These are phyloP conservation scores for Pterostichus niger DNA, from an alignment of 2,888 invertebrate species.

Conservation along the genomic window DNA sequence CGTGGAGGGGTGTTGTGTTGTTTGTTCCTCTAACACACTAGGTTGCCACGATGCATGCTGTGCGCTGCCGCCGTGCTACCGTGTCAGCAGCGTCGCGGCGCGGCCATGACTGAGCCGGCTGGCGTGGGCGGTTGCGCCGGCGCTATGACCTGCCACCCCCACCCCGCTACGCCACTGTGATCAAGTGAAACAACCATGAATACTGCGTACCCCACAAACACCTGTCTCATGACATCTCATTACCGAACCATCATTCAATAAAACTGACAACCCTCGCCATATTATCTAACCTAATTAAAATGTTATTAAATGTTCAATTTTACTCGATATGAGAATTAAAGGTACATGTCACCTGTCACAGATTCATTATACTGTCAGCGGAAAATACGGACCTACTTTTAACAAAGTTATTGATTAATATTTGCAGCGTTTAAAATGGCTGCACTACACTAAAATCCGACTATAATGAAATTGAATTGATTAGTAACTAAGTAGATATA, in stretches of 20 bases:
- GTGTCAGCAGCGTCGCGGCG: slow-evolving; percentile 79
- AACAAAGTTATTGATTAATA: slow-evolving; percentile 41
- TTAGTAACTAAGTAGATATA: too few relatives aligned
- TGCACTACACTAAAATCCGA: neutral
- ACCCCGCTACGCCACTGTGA: neutral
- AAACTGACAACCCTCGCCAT: neutral
- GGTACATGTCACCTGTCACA: slow-evolving; percentile 13
- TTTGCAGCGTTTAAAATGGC: slow-evolving; percentile 16
- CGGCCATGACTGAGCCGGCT: slow-evolving; percentile 80
- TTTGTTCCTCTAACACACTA: neutral
- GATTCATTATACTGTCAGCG: slow-evolving; percentile 1
- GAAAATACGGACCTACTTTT: slow-evolving; percentile 10
- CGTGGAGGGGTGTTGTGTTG: neutral
- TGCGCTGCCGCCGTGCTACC: slow-evolving; percentile 75
- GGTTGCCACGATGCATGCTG: slow-evolving; percentile 41
- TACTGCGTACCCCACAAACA: slow-evolving; percentile 42
- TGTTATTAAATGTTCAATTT: slow-evolving; percentile 10
- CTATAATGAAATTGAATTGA: neutral
- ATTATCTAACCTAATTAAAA: neutral
- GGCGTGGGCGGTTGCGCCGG: slow-evolving; percentile 78
- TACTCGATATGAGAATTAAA: slow-evolving; percentile 6
- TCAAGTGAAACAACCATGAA: slow-evolving; percentile 50
- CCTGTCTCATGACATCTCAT: slow-evolving; percentile 49
- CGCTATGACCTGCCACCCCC: slow-evolving; percentile 78
- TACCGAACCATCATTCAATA: slow-evolving; percentile 22